phyloP scores from a whole-genome alignment of 1,140 invertebrate species.

The Helicoverpa zea region DNA sequence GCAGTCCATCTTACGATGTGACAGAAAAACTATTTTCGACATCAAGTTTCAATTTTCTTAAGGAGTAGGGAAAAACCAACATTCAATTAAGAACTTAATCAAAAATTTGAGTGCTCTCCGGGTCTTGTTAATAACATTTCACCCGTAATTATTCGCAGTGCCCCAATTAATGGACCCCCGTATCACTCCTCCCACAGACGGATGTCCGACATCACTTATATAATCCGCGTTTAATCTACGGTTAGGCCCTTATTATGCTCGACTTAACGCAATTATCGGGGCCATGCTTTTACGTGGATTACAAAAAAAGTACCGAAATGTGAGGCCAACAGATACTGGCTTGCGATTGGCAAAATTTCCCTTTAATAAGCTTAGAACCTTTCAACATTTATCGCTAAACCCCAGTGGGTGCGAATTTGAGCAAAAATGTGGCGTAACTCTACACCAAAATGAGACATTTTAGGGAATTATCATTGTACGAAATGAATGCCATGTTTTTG shows the following conservation, averaged over 20 bases:
- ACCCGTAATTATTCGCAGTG: conserved; percentile 3
- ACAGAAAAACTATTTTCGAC: too few relatives aligned
- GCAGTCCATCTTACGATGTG: too few relatives aligned
- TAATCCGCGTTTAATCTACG: conserved; percentile 21
- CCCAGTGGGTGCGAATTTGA: background rate
- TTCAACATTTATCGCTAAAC: background rate
- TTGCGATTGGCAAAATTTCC: background rate
- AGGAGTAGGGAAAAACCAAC: background rate
- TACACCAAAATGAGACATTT: background rate
- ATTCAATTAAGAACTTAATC: background rate
- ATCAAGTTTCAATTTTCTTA: background rate
- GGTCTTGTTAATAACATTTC: background rate
- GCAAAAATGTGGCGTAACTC: background rate
- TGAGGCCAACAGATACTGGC: conserved; percentile 4
- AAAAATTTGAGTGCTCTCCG: background rate
- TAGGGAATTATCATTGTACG: background rate
- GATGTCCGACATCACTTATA: conserved; percentile 3
- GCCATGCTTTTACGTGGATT: conserved; percentile 38
- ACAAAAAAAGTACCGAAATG: conserved; percentile 33
- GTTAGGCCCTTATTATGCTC: conserved; percentile 35
- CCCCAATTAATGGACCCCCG: conserved; percentile 1
- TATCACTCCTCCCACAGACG: background rate
- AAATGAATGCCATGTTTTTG: background rate
- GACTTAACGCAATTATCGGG: conserved; percentile 44
- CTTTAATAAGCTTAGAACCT: background rate